Evolutionary conservation across 2,113 vertebrate species (phyloP), one percentile per base, ranked within the genome.

Genomic region (Diphyllodes magnificus): DNA sequence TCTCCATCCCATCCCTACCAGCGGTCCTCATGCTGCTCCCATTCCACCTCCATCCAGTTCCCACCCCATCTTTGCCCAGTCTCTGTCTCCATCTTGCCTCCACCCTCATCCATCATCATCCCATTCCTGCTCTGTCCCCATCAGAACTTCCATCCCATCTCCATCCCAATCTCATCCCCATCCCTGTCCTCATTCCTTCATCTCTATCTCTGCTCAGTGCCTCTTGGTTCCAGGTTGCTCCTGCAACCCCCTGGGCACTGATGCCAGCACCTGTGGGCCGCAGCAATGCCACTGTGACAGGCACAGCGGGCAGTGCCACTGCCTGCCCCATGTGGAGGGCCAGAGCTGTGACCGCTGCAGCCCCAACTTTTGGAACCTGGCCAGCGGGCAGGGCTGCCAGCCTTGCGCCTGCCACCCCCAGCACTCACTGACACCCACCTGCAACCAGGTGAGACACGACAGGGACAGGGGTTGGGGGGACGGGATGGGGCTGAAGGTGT

Each of bases 341-440:
- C 98, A 98, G 92, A 98, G 95, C 82, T 99, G 99, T 16, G 98
- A 99, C 97, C 99, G 96, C 96, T 99, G 99, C 63, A 97, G 97
- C 75, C 98, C 98, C 68, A 98, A 99, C 96, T 98, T 98, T 97
- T 99, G 99, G 99, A 99, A 99, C 97, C 94, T 99, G 95, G 98
- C 98, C 86, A 98, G 98, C 0, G 98, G 98, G 20, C 96, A 47
- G 30, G 99, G 99, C 89, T 99, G 99, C 60, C 97, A 98, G 65
- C 53, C 98, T 35, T 99, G 99, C 3, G 93, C 94, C 94, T 99
- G 99, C 91, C 98, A 99, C 90, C 98, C 98, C 54, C 98, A 98
- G 96, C 98, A 98, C 33, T 97, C 99, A 20, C 97, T 98, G 95
- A 97, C 98, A 17, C 97, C 99, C 2, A 54, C 98, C 11, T 99